Evolutionary conservation across 2,113 vertebrate genomes (phyloP).

Genomic region (Clarias gariepinus): DNA sequence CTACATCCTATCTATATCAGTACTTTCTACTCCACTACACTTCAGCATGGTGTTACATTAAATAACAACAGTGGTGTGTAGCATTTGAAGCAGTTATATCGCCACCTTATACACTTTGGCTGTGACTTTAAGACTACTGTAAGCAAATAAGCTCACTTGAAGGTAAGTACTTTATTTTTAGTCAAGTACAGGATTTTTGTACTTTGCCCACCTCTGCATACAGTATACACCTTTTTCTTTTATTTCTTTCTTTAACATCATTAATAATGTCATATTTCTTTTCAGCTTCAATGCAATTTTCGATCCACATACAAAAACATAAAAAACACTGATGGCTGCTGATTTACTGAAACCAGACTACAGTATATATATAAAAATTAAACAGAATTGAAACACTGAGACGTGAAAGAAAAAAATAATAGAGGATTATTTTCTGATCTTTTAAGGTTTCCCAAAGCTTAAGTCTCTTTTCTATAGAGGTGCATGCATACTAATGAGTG

Average conservation of each 20-base stretch:
- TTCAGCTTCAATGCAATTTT: no score
- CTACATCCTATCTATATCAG: no score
- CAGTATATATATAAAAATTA: slow-evolving; percentile 5
- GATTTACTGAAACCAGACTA: slow-evolving; percentile 2
- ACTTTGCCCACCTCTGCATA: no score
- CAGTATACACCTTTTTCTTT: neutral
- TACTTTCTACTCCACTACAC: no score
- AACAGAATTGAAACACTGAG: slow-evolving; percentile 5
- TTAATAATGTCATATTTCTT: neutral
- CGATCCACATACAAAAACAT: neutral
- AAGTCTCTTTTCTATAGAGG: slow-evolving; percentile 67
- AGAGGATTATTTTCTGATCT: slow-evolving; percentile 34
- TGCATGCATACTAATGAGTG: slow-evolving; percentile 75
- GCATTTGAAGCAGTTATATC: no score
- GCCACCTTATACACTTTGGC: no score
- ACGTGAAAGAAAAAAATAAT: neutral
- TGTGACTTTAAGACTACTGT: no score
- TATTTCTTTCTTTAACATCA: neutral
- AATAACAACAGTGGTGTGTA: no score
- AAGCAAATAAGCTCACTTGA: no score
- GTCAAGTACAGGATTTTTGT: no score
- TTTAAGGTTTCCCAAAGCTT: slow-evolving; percentile 53
- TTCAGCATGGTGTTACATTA: no score
- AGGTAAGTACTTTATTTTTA: no score
- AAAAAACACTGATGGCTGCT: neutral